A percentile compares a stretch with the other conserved stretches of the same genome.
phyloP scores from a whole-genome alignment of 1,140 invertebrate genomes.

The Tetraneura akinire region DNA sequence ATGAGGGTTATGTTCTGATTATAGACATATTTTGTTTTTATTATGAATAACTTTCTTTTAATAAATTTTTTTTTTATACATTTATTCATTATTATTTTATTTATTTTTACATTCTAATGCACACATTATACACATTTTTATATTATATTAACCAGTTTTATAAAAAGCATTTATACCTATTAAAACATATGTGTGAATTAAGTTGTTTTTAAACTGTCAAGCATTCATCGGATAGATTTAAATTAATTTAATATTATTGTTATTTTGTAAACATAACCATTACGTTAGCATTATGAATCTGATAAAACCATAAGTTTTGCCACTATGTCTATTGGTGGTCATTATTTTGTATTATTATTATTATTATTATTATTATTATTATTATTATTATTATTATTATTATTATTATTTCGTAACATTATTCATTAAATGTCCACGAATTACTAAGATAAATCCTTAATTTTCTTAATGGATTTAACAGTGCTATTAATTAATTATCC shows the following conservation, averaged over 20 bases:
- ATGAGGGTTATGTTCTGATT: slow-evolving; percentile 41
- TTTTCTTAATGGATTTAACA: slow-evolving; percentile 18
- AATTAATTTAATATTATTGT: slow-evolving; percentile 40
- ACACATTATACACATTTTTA: slow-evolving; percentile 46
- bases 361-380: slow-evolving; percentile 40
- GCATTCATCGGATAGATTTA: slow-evolving; percentile 31
- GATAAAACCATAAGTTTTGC: slow-evolving; percentile 44
- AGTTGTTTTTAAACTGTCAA: slow-evolving; percentile 49
- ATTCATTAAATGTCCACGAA: slow-evolving; percentile 38
- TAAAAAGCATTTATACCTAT: slow-evolving; percentile 46
- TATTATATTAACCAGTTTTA: slow-evolving; percentile 46
- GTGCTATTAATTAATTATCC: not conserved
- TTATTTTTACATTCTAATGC: slow-evolving; percentile 41
- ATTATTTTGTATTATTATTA: slow-evolving; percentile 45
- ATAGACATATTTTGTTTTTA: slow-evolving; percentile 31
- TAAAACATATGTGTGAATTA: slow-evolving; percentile 38
- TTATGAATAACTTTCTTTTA: slow-evolving; percentile 19
- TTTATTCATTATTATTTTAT: not conserved
- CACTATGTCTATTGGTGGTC: slow-evolving; percentile 22
- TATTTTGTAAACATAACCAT: slow-evolving; percentile 41
- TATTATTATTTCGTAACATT: slow-evolving; percentile 34
- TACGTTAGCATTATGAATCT: slow-evolving; percentile 43
- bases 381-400: slow-evolving; percentile 33
- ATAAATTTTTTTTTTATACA: no score
- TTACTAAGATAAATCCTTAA: slow-evolving; percentile 27